Evolutionary conservation across 2,888 invertebrate species (phyloP).

Genomic region (Drosophila stalkeri): DNA sequence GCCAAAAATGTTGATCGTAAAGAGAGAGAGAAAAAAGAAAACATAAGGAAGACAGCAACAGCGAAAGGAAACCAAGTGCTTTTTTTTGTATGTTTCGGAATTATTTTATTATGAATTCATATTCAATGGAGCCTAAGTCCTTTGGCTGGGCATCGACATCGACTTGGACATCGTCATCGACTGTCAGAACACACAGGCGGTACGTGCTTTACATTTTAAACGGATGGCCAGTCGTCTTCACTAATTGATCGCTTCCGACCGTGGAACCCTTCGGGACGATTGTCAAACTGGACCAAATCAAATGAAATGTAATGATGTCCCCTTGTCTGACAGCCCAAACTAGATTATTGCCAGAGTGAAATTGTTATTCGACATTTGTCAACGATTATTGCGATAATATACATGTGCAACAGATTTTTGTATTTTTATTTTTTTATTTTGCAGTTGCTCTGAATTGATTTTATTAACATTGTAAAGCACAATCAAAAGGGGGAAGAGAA

Average conservation of each 20-base stretch:
- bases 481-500: neutral
- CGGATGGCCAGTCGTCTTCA: constrained; percentile 75
- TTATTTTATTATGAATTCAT: constrained; percentile 76
- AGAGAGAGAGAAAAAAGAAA: neutral
- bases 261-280: constrained; percentile 60
- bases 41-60: neutral
- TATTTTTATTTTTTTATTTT: neutral
- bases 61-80: constrained; percentile 53
- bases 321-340: constrained; percentile 57
- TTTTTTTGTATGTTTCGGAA: constrained; percentile 55
- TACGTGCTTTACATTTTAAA: constrained; percentile 85
- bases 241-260: constrained; percentile 83
- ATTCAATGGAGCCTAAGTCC: constrained; percentile 51
- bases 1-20: constrained; percentile 70
- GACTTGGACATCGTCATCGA: constrained; percentile 49
- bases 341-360: constrained; percentile 57
- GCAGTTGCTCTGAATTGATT: neutral
- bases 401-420: constrained; percentile 31
- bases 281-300: constrained; percentile 65
- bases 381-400: constrained; percentile 57
- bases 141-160: constrained; percentile 2
- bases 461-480: neutral
- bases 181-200: constrained; percentile 83
- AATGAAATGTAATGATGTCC: constrained; percentile 71
- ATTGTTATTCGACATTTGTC: constrained; percentile 58